Percentiles rank a stretch among this genome's conserved stretches.
Conservation (phyloP, 2,888 invertebrate genomes). For the Rhimphoctona megacephalus region DNA sequence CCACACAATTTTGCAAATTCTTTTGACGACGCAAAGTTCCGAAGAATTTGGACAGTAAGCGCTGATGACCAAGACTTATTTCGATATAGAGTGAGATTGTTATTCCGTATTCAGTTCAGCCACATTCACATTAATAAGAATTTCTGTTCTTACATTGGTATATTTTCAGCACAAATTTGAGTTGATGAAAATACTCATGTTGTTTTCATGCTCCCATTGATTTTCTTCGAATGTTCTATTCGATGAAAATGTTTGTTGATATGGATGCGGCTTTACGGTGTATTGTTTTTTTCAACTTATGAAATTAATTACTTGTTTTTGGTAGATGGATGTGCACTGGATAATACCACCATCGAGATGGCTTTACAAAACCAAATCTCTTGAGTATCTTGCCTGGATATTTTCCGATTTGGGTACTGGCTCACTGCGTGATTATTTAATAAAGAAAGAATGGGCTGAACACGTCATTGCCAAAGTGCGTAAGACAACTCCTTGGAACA, state of each 20-base stretch:
- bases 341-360: constrained; percentile 86
- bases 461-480: constrained; percentile 89
- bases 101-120: too few relatives aligned
- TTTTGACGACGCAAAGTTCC: background rate
- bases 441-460: constrained; percentile 91
- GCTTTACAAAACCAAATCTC: constrained; percentile 90
- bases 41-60: background rate
- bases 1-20: background rate
- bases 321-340: constrained; percentile 86
- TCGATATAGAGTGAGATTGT: too few relatives aligned
- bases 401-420: constrained; percentile 93
- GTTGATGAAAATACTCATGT: too few relatives aligned
- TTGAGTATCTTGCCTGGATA: constrained; percentile 88
- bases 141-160: too few relatives aligned
- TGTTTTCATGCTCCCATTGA: too few relatives aligned
- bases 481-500: constrained; percentile 91
- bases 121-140: too few relatives aligned
- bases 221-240: too few relatives aligned
- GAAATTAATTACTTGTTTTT: background rate
- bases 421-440: constrained; percentile 90
- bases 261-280: background rate
- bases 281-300: background rate
- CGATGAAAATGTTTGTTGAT: too few relatives aligned
- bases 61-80: too few relatives aligned
- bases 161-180: too few relatives aligned